Evolutionary conservation across 2,113 vertebrate genomes (phyloP), one percentile per base, ranked within the genome.

Genomic region (Microtus ochrogaster): DNA sequence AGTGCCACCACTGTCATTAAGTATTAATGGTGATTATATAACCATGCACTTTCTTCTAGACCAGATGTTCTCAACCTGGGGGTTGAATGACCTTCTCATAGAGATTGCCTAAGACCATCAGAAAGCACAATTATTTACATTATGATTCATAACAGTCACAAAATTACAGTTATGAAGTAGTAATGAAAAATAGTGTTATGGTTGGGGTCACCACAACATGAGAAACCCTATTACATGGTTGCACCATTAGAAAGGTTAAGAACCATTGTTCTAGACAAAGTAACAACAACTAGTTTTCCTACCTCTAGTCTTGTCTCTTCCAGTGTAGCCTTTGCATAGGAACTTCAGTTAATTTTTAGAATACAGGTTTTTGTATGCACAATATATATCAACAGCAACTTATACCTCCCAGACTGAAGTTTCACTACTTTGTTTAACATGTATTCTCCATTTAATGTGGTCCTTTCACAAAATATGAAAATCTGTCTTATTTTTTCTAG

Each of bases 271-370:
- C 17, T 73, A 22, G 52, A 73, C 22, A 39, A 61, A 89, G 52
- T 41, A 58, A 65, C 68, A n/a, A 36, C 49, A 70, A 78, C n/a
- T 83, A 19, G 28, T 47, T 63, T 87, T 16, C 41, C 74, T 58
- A 19, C 39, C 33, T 70, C 82, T n/a, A 78, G 14, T 36, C 61
- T 78, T 83, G 36, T 5, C 22, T 21, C 36, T 12, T 81, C 26
- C 16, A 13, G 11, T 76, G 16, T 13, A 79, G 47, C 26, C 30
- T 96, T 89, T 65, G 88, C 65, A 70, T 5, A 44, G 52, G 39
- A 49, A 76, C 39, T 78, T 26, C 39, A 44, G 52, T 36, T 74
- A 82, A 65, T 87, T 93, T 94, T 84, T 78, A 81, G 16, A 96
- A 70, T 52, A n/a, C 14, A 89, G 39, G 86, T 44, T 52, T 12